Evolutionary conservation across 2,888 invertebrate genomes (phyloP), one percentile per base, ranked within the genome.

Genomic region (Adineta ricciae): DNA sequence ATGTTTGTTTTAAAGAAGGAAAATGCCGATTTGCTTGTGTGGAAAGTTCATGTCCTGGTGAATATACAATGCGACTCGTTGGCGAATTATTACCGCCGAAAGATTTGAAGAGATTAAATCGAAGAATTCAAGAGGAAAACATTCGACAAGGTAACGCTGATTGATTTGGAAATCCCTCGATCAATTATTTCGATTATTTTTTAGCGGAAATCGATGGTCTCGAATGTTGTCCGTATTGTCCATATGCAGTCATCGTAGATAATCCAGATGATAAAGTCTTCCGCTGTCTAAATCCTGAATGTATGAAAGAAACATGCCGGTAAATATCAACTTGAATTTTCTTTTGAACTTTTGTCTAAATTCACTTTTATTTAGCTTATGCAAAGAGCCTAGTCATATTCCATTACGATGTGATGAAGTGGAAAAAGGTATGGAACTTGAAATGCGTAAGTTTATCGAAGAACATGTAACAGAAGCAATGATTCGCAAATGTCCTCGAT

Each of bases 141-240:
- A 78, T 78, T 78, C 7, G 73, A 78, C 73, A 78, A 78, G 73
- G 73, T 78, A 78, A 41, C 38, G 21, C 24, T 9, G 19, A 19
- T 16, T 50, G 3, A 7, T 50, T 50, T 50, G 19, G 3, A 16
- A 50, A 49, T 49, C 14, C 49, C 8, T 49, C 14, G 14, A 14
- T 14, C 9, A 19, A 50, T 16, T 19, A 16, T 16, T 14, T 64
- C 27, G 16, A 24, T 64, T 24, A 9, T 64, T 9, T 27, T 78
- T 5, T 78, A 91, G 84, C 93, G 0, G 91, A 91, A 24, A 91
- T 93, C 56, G 91, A 92, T 46, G 92, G 92, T 86, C 89, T 93
- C 72, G 92, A 91, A 85, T 88, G 88, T 38, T 93, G 93, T 89
- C 93, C 93, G 21, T 92, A 92, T 88, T 93, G 93, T 88, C 91